Conservation (phyloP, 2,113 vertebrate genomes). For the Notarius quadriscutis region DNA sequence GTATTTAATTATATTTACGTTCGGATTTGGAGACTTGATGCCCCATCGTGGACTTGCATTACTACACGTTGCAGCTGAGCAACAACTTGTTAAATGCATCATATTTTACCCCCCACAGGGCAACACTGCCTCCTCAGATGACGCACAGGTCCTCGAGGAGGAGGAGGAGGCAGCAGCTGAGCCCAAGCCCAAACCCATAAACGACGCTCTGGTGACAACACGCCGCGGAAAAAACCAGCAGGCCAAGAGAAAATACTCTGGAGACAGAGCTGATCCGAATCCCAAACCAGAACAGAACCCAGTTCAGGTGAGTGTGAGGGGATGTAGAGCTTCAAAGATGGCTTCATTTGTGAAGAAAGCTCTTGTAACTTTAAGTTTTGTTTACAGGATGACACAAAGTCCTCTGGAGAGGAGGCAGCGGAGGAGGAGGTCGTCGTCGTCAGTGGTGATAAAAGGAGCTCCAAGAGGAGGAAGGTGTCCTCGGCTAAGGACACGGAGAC, state of each 20-base stretch:
- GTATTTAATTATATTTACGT: background rate
- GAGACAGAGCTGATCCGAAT: conserved; percentile 15
- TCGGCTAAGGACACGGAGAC: conserved; percentile 13
- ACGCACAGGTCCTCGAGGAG: background rate
- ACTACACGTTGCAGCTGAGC: no score
- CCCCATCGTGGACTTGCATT: background rate
- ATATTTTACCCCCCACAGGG: conserved; percentile 31
- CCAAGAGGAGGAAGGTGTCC: conserved; percentile 66
- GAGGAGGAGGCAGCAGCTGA: background rate
- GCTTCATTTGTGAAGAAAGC: background rate
- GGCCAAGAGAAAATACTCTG: conserved; percentile 59
- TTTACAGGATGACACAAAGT: conserved; percentile 42
- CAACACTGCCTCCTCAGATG: background rate
- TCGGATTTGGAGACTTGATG: background rate
- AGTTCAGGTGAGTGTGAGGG: conserved; percentile 52
- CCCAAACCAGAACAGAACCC: background rate
- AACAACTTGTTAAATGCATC: background rate
- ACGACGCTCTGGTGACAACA: conserved; percentile 68
- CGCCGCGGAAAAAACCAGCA: conserved; percentile 60
- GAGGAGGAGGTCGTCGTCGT: background rate
- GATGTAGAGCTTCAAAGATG: background rate
- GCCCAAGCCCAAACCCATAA: background rate
- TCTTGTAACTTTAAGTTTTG: no score
- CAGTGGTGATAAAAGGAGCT: background rate
- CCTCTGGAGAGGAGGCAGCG: background rate